Evolutionary conservation across 2,797 vertebrate species (phyloP).

Genomic region (Dromococcyx pavoninus): DNA sequence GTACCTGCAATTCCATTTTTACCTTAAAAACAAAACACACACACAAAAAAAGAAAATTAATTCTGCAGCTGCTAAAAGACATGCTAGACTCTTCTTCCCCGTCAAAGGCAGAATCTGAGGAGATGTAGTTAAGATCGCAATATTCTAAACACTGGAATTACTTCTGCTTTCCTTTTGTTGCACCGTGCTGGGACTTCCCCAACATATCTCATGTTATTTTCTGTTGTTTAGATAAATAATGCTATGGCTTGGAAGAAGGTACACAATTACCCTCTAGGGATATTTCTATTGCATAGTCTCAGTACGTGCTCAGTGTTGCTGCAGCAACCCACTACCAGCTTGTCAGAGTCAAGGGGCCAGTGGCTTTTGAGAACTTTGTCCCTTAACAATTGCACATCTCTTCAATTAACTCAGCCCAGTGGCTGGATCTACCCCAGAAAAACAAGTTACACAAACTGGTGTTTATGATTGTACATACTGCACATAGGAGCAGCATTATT

Average conservation of each 20-base stretch:
- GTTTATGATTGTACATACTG: not conserved
- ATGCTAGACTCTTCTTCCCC: not conserved
- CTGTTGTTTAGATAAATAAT: not conserved
- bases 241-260: not conserved
- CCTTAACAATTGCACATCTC: not conserved
- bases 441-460: not conserved
- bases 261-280: not conserved
- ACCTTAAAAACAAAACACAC: constrained; percentile 66
- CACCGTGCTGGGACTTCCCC: not conserved
- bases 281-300: not conserved
- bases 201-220: not conserved
- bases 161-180: not conserved
- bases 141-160: not conserved
- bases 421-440: not conserved
- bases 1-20: constrained; percentile 76
- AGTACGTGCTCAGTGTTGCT: not conserved
- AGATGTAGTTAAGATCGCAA: not conserved
- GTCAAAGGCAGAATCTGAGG: not conserved
- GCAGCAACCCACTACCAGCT: rapidly evolving
- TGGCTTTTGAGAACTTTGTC: not conserved
- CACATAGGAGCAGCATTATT: not conserved
- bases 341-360: not conserved
- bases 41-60: not conserved
- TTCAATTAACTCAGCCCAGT: not conserved
- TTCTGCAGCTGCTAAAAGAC: not conserved